These are phyloP conservation scores for Enteromius afrohamiltoni DNA, from an alignment of 2,797 vertebrate species.

Conservation along the genomic window DNA sequence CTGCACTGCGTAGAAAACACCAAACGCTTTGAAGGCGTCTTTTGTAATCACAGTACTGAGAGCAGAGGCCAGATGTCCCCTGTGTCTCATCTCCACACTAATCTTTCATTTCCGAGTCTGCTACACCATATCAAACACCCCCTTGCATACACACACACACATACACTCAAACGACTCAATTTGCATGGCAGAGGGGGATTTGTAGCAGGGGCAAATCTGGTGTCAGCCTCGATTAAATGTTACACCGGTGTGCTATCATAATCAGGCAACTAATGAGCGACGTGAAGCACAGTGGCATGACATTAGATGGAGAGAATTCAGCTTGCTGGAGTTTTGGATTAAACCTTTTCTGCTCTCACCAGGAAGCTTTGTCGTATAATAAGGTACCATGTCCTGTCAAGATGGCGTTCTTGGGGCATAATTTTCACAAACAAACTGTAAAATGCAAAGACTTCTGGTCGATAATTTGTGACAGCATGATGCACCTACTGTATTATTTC, in stretches of 20 bases:
- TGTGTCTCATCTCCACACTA: slow-evolving; percentile 93
- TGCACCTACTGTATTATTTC: background rate
- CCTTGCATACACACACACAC: slow-evolving; percentile 9
- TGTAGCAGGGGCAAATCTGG: slow-evolving; percentile 99
- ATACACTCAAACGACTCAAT: slow-evolving; percentile 95
- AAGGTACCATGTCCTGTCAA: slow-evolving; percentile 1
- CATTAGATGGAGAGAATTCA: slow-evolving; percentile 76
- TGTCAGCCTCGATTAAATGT: slow-evolving; percentile 99
- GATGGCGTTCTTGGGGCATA: background rate
- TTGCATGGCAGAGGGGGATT: slow-evolving; percentile 97
- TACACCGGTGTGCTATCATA: slow-evolving; percentile 98
- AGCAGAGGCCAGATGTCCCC: slow-evolving; percentile 91
- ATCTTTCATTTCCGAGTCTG: slow-evolving; percentile 99
- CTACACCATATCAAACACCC: slow-evolving; percentile 97
- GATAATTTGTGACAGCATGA: slow-evolving; percentile 82
- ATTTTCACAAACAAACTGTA: slow-evolving; percentile 84
- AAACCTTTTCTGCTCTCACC: slow-evolving; percentile 1
- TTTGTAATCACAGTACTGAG: slow-evolving; percentile 90
- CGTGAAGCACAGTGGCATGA: slow-evolving; percentile 22
- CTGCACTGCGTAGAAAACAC: slow-evolving; percentile 63
- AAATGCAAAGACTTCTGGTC: slow-evolving; percentile 88
- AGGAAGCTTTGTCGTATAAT: slow-evolving; percentile 1
- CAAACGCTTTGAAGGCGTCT: slow-evolving; percentile 89
- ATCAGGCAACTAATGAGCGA: slow-evolving; percentile 98
- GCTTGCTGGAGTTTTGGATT: slow-evolving; percentile 79